A percentile compares a stretch with the other conserved stretches of the same genome.
These are phyloP conservation scores for Platichthys flesus DNA, from an alignment of 2,113 vertebrate genomes.

Conservation along the genomic window DNA sequence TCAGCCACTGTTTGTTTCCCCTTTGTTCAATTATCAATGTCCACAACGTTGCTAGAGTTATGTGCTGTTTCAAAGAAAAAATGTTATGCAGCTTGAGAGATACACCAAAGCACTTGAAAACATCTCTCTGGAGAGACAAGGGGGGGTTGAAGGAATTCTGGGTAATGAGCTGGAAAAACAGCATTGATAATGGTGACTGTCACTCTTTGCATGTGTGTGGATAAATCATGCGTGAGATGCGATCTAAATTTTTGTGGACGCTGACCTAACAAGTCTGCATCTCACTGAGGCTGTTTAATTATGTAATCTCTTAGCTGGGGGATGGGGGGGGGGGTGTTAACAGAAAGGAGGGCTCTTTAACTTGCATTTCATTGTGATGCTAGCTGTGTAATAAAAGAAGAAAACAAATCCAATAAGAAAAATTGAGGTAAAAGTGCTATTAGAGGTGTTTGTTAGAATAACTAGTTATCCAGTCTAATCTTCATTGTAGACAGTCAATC, in stretches of 20 bases:
- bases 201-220: constrained; percentile 29
- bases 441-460: constrained; percentile 3
- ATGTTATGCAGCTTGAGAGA: background rate
- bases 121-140: constrained; percentile 24
- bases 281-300: constrained; percentile 47
- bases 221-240: constrained; percentile 46
- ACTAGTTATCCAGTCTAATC: background rate
- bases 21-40: constrained; percentile 53
- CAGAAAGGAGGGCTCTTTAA: background rate
- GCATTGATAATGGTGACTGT: constrained; percentile 49
- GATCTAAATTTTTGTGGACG: constrained; percentile 30
- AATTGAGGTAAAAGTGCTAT: background rate
- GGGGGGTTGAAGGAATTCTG: constrained; percentile 26
- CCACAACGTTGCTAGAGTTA: constrained; percentile 52
- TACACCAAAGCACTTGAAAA: constrained; percentile 14
- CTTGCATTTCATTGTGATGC: constrained; percentile 7
- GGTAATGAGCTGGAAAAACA: constrained; percentile 65
- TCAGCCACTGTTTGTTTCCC: constrained; percentile 42
- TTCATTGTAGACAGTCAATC: no score
- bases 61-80: constrained; percentile 1
- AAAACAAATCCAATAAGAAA: background rate
- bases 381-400: constrained; percentile 8
- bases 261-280: constrained; percentile 18
- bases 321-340: background rate
- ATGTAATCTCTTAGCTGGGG: constrained; percentile 15